Evolutionary conservation across 2,888 invertebrate species (phyloP), one percentile per base, ranked within the genome.

Genomic region (Cerceris rybyensis): DNA sequence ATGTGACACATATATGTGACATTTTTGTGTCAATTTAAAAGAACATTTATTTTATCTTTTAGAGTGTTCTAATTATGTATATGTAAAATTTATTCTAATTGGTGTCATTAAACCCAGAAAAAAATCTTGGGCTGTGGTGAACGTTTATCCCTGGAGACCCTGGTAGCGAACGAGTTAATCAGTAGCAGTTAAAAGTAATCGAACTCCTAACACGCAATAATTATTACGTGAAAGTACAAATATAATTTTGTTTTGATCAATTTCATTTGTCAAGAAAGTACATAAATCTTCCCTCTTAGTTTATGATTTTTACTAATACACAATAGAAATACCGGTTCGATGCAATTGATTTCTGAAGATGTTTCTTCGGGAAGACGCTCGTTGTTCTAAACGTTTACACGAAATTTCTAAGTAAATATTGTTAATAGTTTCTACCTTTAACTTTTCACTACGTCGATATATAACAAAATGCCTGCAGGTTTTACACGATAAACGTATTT

Each of bases 361-460:
- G 50, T 50, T 50, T 50, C n/a, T n/a, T n/a, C n/a, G 13, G n/a
- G 11, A 50, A 50, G 50, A 50, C 50, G 50, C 50, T 50, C 50
- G 50, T 50, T n/a, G 13, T 1, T n/a, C 6, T 50, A 50, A 55
- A 55, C 28, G 55, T 7, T 55, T 17, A 11, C 55, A 17, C 7
- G 9, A 6, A 55, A 7, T 7, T 28, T 17, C 7, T 13, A 28
- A 28, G 17, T 17, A 17, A 17, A 17, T 28, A 8, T 55, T 17
- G 7, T 55, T 4, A 17, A 9, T 16, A 7, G 7, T 55, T 55
- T 55, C 1, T 55, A 50, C 50, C 55, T 28, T 8, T 16, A 55
- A 8, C 17, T 55, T 55, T 16, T 55, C 8, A 13, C 7, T 8
- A 17, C 17, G 55, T 7, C 16, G 55, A 17, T 46, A 16, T 28